Evolutionary conservation across 1,140 invertebrate genomes (phyloP), one percentile per base, ranked within the genome.

Genomic region (Cardiocondyla obscurior): DNA sequence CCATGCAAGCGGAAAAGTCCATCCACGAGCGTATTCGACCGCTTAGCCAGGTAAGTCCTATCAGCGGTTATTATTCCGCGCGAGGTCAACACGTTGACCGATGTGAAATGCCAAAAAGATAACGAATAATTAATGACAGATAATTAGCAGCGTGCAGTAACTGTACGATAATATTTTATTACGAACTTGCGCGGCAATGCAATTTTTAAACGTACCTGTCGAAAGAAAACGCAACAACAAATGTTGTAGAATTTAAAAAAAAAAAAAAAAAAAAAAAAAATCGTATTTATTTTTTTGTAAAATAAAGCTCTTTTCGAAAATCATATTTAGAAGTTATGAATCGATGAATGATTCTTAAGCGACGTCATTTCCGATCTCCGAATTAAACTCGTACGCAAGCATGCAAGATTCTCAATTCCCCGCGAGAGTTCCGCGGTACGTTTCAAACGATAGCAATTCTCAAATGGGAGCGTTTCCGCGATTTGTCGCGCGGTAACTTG

Each of bases 1-100:
- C 98, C 6, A 95, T 96, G 85, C 97, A 98, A 87, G 98, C 98
- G 0, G 97, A 98, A 93, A 96, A 96, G 90, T 97, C 97, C 85
- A 99, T 99, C 88, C 97, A 98, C 90, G 97, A 98, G 90, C 96
- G 97, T 92, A 99, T 99, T 86, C 95, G 97, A 88, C 97, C 98
- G 22, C 93, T 98, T 14, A 98, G 97, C 94, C 97, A 98, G 96
- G 97, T 98, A 92, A 95, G 95, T 91, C 33, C 7, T 53, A 28
- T 77, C 30, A 42, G 12, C 51, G 22, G 19, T 28, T 42, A 69
- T 39, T 79, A 30, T 22, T 25, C 42, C 28, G 28, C 19, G 44
- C 72, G 28, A 33, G 22, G 16, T 39, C 22, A 42, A 30, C 33
- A 12, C 6, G 57, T 49, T 36, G 39, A 28, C 28, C 36, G 8